Evolutionary conservation across 2,888 invertebrate genomes (phyloP), one percentile per base, ranked within the genome.

Genomic region (Proisotoma minuta): DNA sequence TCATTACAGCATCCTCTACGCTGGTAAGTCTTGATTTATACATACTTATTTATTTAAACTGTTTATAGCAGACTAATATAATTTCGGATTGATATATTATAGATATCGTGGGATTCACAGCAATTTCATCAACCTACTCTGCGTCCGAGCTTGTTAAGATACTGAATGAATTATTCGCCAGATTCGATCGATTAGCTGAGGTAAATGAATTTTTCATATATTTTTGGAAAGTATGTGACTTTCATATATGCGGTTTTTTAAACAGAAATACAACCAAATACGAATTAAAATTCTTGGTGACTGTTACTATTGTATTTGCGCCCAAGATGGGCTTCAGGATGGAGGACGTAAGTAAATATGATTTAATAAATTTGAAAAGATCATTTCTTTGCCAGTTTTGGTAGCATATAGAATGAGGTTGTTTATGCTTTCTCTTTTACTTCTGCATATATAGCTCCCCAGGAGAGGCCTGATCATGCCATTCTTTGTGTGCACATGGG

Each of bases 21-120:
- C n/a, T n/a, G n/a, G n/a, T n/a, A n/a, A n/a, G n/a, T n/a, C n/a
- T n/a, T n/a, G n/a, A n/a, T n/a, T n/a, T n/a, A n/a, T n/a, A n/a
- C n/a, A n/a, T n/a, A n/a, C n/a, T n/a, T n/a, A n/a, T n/a, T n/a
- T n/a, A n/a, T n/a, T n/a, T n/a, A n/a, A n/a, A n/a, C n/a, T n/a
- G n/a, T n/a, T n/a, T n/a, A n/a, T n/a, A n/a, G n/a, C n/a, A n/a
- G n/a, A n/a, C n/a, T n/a, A n/a, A n/a, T n/a, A n/a, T n/a, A n/a
- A n/a, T n/a, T n/a, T n/a, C n/a, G n/a, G n/a, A n/a, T n/a, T n/a
- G n/a, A n/a, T n/a, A n/a, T n/a, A n/a, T n/a, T n/a, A n/a, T n/a
- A n/a, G n/a, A n/a, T n/a, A 97, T 97, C 78, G 96, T 96, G 58
- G 97, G 97, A 58, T 97, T 97, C 79, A 97, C 97, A 3, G 94